Base-by-base conservation (phyloP, 2,113 vertebrate genomes). In the Malaclemys terrapin region DNA sequence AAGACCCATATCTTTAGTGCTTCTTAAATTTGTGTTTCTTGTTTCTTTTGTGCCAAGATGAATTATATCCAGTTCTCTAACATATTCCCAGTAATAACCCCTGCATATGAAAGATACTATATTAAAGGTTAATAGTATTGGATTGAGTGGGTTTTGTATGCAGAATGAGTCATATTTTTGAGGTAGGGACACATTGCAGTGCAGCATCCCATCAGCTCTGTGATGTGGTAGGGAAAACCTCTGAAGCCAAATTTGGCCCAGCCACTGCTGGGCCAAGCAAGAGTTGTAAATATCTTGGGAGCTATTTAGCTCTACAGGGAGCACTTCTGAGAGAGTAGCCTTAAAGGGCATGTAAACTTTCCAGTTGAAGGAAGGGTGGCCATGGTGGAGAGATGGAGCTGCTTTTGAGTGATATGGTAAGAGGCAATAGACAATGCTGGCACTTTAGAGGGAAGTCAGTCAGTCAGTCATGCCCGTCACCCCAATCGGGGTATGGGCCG, bases 1-100 rank as follows among this genome's bases (percentile, higher is more conserved):
- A 42, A 59, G 2, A n/a, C 19, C 52, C 1, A 12, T 19, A 0
- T 42, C 29, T 20, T 82, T 31, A 5, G 2, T 24, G 75, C 8
- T 80, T 45, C 75, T 94, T 22, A 1, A 2, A 10, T 31, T 75
- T 72, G 11, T n/a, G 62, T 89, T 20, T 25, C 13, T 25, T 52
- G 25, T 11, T 25, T 49, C 2, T 31, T 3, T 54, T 53, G 25
- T 88, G 79, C 42, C 53, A 0, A 25, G 65, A 5, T 0, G 4
- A 82, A 38, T n/a, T 25, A 22, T 20, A 2, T 5, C 45, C 53
- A 25, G 56, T 47, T 56, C 83, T 85, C 42, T 20, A 27, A 53
- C 62, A 75, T 25, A 0, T 54, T 88, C 56, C 1, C 19, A 45
- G 80, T 29, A 14, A 5, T 25, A 69, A 2, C 27, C 82, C 20